Evolutionary conservation across 1,140 invertebrate genomes (phyloP), one percentile per base, ranked within the genome.

Genomic region (Stenopsyche tienmushanensis): DNA sequence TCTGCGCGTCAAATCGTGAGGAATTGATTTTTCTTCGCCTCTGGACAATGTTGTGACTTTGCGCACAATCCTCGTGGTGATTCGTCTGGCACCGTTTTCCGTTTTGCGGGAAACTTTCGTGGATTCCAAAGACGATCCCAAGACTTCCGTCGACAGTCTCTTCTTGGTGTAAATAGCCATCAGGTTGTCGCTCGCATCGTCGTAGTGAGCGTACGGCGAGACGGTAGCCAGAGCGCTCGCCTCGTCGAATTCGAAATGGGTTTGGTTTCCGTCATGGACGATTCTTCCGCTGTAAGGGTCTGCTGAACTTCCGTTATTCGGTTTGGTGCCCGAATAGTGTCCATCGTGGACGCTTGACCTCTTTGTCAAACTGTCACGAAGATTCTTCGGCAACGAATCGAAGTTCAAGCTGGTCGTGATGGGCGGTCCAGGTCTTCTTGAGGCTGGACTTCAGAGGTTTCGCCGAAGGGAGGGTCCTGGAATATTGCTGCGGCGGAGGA

Each of bases 41-140:
- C 92, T 83, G 15, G 92, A 93, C 55, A 96, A 75, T 0, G 93
- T 95, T 7, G 93, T 96, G 64, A 94, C 93, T 77, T 95, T 96
- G 49, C 92, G 84, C 3, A 95, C 87, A 64, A 95, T 91, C 71
- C 91, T 86, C 21, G 92, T 92, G 13, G 92, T 94, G 58, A 94
- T 92, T 62, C 88, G 83, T 50, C 89, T 83, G 69, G 88, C 86
- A 53, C 87, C 90, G 76, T 83, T 90, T 71, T 86, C 86, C 66
- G 84, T 87, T 73, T 84, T 86, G 79, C 85, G 87, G 74, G 88
- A 91, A 70, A 90, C 87, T 77, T 90, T 90, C 49, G 87, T 89
- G 66, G 90, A 90, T 74, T 92, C 89, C 73, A 91, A 81, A 57
- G 88, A 90, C 72, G 88, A 91, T 71, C 90, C 92, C 75, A 90